These are phyloP conservation scores for Phasianus colchicus DNA, from an alignment of 2,113 vertebrate species.

Conservation along the genomic window DNA sequence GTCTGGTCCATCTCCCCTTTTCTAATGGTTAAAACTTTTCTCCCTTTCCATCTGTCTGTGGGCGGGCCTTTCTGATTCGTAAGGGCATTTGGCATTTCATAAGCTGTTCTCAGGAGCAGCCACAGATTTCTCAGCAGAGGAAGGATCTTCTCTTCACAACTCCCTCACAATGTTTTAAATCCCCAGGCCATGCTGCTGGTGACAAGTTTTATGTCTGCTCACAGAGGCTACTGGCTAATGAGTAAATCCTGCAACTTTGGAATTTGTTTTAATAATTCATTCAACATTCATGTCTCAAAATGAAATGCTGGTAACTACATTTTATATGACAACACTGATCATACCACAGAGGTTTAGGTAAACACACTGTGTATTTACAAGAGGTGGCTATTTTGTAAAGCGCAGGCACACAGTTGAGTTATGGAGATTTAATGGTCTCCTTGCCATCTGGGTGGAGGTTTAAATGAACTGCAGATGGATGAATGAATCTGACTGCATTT, in stretches of 20 bases:
- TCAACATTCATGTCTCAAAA: background rate
- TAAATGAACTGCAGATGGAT: background rate
- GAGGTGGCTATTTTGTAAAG: background rate
- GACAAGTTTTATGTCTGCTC: background rate
- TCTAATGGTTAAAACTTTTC: background rate
- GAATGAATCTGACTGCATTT: background rate
- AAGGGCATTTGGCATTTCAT: background rate
- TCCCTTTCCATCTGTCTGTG: background rate
- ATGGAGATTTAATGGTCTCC: background rate
- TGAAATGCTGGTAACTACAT: background rate
- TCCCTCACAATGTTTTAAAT: background rate
- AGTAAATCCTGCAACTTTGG: conserved; percentile 12
- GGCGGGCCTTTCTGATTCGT: background rate
- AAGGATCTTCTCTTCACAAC: background rate
- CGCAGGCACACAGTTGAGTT: background rate
- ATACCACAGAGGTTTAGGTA: background rate
- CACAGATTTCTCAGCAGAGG: background rate
- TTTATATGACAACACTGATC: background rate
- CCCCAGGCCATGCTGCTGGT: background rate
- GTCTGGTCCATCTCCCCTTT: background rate
- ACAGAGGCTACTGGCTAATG: background rate
- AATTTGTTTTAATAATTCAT: background rate
- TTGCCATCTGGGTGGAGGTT: background rate
- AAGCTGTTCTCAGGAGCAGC: background rate
- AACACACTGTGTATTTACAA: background rate